A percentile compares a stretch with the other conserved stretches of the same genome.
These are phyloP conservation scores for Bombus sylvicola DNA, from an alignment of 1,140 invertebrate genomes.

Conservation along the genomic window DNA sequence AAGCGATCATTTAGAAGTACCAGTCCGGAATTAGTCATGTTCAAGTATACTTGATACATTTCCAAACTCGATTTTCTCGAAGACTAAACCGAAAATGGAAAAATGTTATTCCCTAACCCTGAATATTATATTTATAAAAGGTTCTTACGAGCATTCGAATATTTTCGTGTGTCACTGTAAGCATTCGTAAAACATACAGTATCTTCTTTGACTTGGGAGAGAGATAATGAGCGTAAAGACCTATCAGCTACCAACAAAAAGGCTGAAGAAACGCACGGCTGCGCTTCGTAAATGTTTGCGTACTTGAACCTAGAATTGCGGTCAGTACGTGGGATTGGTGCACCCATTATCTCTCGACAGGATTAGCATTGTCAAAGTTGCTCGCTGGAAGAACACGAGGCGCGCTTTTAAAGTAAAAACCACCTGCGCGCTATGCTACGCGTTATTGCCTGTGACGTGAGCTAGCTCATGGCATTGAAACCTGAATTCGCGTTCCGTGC, in stretches of 20 bases:
- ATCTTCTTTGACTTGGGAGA: background rate
- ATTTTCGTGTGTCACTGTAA: background rate
- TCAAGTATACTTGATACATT: no score
- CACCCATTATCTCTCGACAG: conserved; percentile 71
- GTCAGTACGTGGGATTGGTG: conserved; percentile 72
- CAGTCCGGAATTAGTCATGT: no score
- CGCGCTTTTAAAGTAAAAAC: conserved; percentile 48
- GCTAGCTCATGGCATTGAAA: conserved; percentile 42
- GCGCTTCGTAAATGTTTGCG: conserved; percentile 50
- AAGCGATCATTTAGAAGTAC: no score
- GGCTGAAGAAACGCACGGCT: conserved; percentile 40
- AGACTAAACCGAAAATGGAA: no score
- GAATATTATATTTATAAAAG: no score
- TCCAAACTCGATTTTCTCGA: no score
- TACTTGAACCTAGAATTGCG: conserved; percentile 76
- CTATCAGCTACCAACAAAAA: conserved; percentile 29
- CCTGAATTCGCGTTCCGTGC: conserved; percentile 12
- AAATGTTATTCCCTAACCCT: no score
- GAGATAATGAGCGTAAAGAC: background rate
- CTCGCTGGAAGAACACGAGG: conserved; percentile 34
- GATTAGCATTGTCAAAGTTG: conserved; percentile 75
- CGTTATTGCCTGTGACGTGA: background rate
- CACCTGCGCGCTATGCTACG: conserved; percentile 17
- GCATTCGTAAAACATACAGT: background rate
- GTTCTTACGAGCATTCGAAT: background rate